phyloP scores from a whole-genome alignment of 2,797 vertebrate genomes.

The Enteromius radiatus region DNA sequence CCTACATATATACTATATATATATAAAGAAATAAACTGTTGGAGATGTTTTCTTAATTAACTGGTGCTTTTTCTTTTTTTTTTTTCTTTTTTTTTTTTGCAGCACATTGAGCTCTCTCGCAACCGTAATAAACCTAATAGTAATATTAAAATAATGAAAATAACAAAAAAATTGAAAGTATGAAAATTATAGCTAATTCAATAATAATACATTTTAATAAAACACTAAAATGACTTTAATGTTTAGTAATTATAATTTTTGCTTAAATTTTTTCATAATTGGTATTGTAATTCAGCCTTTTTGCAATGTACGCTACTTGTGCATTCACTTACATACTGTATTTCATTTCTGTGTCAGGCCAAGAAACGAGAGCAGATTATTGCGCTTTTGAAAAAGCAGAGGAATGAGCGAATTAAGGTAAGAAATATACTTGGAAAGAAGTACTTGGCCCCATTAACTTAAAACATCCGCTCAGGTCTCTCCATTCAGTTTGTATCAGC shows the following conservation, averaged over 20 bases:
- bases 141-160: background rate
- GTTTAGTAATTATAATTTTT: background rate
- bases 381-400: conserved; percentile 58
- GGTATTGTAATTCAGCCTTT: background rate
- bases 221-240: background rate
- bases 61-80: too few relatives aligned
- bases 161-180: background rate
- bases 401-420: conserved; percentile 63
- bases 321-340: background rate
- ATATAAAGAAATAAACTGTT: too few relatives aligned
- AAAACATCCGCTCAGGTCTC: conserved; percentile 20
- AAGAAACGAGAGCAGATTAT: conserved; percentile 58
- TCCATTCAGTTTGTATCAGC: conserved; percentile 10
- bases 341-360: conserved; percentile 49
- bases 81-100: too few relatives aligned
- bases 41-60: too few relatives aligned
- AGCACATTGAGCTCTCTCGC: too few relatives aligned
- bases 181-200: background rate
- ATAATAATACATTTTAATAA: background rate
- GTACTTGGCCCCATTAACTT: background rate
- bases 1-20: too few relatives aligned
- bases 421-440: conserved; percentile 4
- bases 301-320: background rate
- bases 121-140: too few relatives aligned
- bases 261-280: too few relatives aligned